Conservation (phyloP, 2,888 invertebrate genomes). For the Malthinus flaveolus region DNA sequence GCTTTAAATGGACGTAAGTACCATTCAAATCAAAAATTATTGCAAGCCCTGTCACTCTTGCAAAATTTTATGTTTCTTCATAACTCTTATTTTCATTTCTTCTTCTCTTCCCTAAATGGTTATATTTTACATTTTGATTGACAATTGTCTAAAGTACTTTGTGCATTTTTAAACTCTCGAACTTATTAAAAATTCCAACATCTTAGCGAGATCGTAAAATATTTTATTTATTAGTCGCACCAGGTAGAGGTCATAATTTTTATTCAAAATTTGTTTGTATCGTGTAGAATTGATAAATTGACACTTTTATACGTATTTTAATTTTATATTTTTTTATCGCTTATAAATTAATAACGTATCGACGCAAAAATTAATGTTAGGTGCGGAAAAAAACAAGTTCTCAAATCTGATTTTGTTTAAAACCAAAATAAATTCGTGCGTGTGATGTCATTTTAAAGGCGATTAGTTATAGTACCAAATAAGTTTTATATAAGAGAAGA, state of each 20-base stretch:
- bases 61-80: conserved; percentile 24
- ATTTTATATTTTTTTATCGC: not conserved
- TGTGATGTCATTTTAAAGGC: too few relatives aligned
- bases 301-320: conserved; percentile 14
- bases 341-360: too few relatives aligned
- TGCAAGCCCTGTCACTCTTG: not conserved
- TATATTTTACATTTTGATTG: conserved; percentile 29
- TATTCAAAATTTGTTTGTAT: conserved; percentile 26
- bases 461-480: too few relatives aligned
- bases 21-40: too few relatives aligned
- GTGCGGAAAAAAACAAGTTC: too few relatives aligned
- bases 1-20: too few relatives aligned
- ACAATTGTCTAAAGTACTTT: conserved; percentile 30
- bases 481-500: too few relatives aligned
- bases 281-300: conserved; percentile 21
- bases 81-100: conserved; percentile 26
- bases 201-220: conserved; percentile 29
- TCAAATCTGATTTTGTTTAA: too few relatives aligned
- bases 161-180: conserved; percentile 13
- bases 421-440: too few relatives aligned
- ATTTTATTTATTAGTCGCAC: conserved; percentile 28
- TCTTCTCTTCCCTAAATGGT: conserved; percentile 28
- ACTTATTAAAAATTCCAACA: conserved; percentile 20
- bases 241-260: conserved; percentile 26
- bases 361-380: too few relatives aligned